Base-by-base conservation (phyloP, 2,113 vertebrate genomes). In the Antennarius striatus region DNA sequence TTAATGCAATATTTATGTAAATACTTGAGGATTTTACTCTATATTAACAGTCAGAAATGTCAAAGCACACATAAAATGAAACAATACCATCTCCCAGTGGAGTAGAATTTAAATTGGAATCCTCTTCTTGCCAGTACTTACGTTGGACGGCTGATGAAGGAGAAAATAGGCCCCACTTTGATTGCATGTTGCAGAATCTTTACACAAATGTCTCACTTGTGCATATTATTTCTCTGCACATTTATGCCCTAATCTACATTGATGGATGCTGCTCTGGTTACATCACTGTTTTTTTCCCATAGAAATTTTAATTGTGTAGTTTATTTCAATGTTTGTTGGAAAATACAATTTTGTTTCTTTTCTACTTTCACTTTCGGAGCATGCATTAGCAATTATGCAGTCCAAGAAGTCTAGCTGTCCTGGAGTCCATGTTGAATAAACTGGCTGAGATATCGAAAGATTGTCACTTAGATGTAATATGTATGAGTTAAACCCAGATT, bases 1-100 rank as follows among this genome's bases (percentile, higher is more conserved):
- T 92, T 92, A 94, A 93, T 94, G 92, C 88, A 90, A 90, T 92
- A 92, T 94, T 94, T 94, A 94, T 94, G 93, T 93, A 94, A 93
- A 93, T 93, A 92, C 90, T 88, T 90, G 82, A 78, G 74, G 84
- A 90, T 93, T 93, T 94, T 91, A 86, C 90, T 89, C 85, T 73
- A 88, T 92, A 93, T 92, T 93, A 93, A 90, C 85, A 82, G 89
- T 78, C 79, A 92, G 92, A 94, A 94, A 94, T 94, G 93, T 93
- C 93, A 94, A 91, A 92, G 91, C 91, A 88, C 92, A 93, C 93
- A 94, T 94, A 93, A 94, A 93, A 94, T 93, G 88, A 93, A 93
- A 94, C 91, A 93, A 93, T 93, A 91, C 86, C 90, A 91, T 92
- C 90, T 91, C 90, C 84, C 82, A 74, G 88, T 87, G 81, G 89